Evolutionary conservation across 2,797 vertebrate genomes (phyloP), one percentile per base, ranked within the genome.

Genomic region (Clarias fuscus): DNA sequence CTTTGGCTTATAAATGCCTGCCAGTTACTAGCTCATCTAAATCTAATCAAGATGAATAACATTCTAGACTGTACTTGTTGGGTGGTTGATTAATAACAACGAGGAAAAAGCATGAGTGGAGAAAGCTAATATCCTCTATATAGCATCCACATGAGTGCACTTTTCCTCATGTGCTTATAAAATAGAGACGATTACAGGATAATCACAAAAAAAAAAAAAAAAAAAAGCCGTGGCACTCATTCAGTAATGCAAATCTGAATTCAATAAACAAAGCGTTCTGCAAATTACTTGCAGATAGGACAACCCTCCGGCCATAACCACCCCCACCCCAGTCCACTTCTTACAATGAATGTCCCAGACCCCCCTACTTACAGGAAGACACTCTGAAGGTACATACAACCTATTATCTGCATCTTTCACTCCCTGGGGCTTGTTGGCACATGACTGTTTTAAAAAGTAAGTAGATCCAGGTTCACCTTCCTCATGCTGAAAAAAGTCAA

Each of bases 381-480:
- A 83, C 64, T 78, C 59, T 33, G 43, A 65, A 86, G 77, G 67
- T 80, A 88, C 82, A 73, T 77, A 73, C 77, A 70, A 24, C 56
- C 68, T 56, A 87, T 77, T 89, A 89, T 89, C 85, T 75, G 53
- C 61, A 88, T 64, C 20, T 71, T 86, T 89, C 80, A 85, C 75
- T 77, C 72, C 84, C 76, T 58, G 58, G 81, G 75, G 82, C 82
- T 65, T 87, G 85, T 71, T 84, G 40, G 79, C 82, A 79, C 82
- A 86, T 65, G 82, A 86, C 70, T 33, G 85, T 85, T 89, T 91
- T 79, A 87, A 61, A 58, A 78, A 87, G 53, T 88, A 85, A 88
- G 62, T 85, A 62, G 33, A 61, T 84, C 80, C 71, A 89, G 83
- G 64, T 87, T 87, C 81, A 77, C 86, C 58, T 61, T 15, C 13